These are phyloP conservation scores for Macroramphosus scolopax DNA, from an alignment of 2,797 vertebrate genomes.

Conservation along the genomic window DNA sequence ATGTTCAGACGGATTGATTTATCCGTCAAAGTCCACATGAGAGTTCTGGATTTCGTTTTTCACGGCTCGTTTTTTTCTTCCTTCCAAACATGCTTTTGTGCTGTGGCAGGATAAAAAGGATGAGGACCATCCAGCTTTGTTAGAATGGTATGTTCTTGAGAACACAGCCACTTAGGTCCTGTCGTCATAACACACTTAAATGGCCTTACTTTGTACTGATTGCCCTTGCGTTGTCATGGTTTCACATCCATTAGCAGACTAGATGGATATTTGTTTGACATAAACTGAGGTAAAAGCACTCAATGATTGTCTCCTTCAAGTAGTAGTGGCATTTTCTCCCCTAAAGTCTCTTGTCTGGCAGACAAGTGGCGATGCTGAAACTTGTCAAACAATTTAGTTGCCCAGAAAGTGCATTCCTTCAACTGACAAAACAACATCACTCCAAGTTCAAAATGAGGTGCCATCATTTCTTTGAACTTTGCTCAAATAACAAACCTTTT, in stretches of 20 bases:
- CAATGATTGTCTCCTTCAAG: constrained; percentile 66
- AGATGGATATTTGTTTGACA: constrained; percentile 71
- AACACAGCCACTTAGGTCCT: constrained; percentile 47
- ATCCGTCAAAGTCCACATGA: constrained; percentile 21
- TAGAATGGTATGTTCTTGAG: constrained; percentile 26
- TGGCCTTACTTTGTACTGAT: constrained; percentile 67
- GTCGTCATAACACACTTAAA: constrained; percentile 65
- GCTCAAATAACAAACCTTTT: constrained; percentile 34
- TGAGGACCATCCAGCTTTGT: constrained; percentile 20
- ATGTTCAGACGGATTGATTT: constrained; percentile 19
- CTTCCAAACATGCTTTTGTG: constrained; percentile 16
- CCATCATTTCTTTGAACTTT: constrained; percentile 40
- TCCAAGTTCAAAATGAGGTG: constrained; percentile 22
- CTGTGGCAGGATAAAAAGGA: constrained; percentile 17
- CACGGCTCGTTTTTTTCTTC: constrained; percentile 6
- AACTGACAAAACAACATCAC: constrained; percentile 19
- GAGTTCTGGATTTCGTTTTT: constrained; percentile 10
- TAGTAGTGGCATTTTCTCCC: constrained; percentile 48
- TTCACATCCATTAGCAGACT: constrained; percentile 73
- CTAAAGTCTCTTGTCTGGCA: constrained; percentile 57
- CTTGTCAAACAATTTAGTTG: constrained; percentile 61
- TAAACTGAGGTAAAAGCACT: constrained; percentile 71
- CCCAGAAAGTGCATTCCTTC: constrained; percentile 44
- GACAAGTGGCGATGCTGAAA: constrained; percentile 46
- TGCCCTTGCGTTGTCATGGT: constrained; percentile 70